A percentile compares a stretch with the other conserved stretches of the same genome.
phyloP scores from a whole-genome alignment of 2,888 invertebrate genomes.

The Caenorhabditis zanzibari region DNA sequence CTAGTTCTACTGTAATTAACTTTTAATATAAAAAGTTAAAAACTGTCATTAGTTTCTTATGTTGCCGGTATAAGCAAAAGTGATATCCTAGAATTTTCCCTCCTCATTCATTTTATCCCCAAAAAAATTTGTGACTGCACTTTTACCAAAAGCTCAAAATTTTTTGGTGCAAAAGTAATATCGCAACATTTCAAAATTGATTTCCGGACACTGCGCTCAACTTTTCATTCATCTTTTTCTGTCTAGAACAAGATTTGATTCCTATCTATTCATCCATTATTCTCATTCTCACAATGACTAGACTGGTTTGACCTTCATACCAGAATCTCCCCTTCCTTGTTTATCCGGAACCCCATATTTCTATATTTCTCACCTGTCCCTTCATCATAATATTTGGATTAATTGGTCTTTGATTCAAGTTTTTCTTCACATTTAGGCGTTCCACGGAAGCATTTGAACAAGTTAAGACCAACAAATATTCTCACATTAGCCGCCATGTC shows the following conservation, averaged over 20 bases:
- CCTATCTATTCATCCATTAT: conserved; percentile 12
- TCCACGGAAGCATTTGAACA: conserved; percentile 4
- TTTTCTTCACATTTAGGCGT: conserved; percentile 6
- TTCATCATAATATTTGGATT: not conserved
- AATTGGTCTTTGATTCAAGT: conserved; percentile 14
- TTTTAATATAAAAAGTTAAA: too few species aligned
- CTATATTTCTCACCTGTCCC: not conserved
- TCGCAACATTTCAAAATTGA: conserved; percentile 19
- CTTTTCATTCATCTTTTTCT: not conserved
- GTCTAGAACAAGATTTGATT: not conserved
- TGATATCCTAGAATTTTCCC: too few species aligned
- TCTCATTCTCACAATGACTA: conserved; percentile 1
- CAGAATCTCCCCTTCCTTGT: not conserved
- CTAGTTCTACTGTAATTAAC: too few species aligned
- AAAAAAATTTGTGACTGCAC: too few species aligned
- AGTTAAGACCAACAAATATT: conserved; percentile 37
- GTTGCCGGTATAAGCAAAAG: too few species aligned
- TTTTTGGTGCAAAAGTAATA: too few species aligned
- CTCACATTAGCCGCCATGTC: conserved; percentile 21
- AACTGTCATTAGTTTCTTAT: too few species aligned
- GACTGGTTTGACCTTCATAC: conserved; percentile 5
- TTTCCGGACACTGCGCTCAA: not conserved
- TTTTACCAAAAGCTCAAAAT: not conserved
- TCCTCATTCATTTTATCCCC: too few species aligned
- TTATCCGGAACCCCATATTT: not conserved